phyloP scores from a whole-genome alignment of 2,797 vertebrate species.

The Pangasius macronema region DNA sequence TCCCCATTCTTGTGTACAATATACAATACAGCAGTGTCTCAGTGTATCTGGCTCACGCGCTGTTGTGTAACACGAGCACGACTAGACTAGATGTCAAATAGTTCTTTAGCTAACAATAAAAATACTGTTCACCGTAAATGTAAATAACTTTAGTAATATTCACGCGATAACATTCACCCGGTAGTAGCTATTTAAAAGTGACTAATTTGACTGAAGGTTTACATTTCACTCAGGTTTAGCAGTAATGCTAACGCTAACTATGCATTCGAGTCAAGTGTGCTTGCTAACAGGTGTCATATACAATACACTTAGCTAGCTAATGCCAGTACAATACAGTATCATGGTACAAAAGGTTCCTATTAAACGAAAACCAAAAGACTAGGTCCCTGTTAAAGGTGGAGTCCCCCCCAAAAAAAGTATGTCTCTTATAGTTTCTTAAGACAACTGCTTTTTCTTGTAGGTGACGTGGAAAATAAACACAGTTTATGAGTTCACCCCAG shows the following conservation, averaged over 20 bases:
- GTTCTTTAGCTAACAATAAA: background rate
- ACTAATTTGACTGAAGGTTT: background rate
- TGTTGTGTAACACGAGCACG: background rate
- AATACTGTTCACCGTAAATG: background rate
- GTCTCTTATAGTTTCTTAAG: background rate
- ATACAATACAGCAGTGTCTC: background rate
- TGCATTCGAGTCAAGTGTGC: background rate
- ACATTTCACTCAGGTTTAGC: background rate
- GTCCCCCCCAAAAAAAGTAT: background rate
- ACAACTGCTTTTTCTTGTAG: background rate
- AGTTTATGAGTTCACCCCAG: background rate
- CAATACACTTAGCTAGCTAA: background rate
- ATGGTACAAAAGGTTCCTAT: background rate
- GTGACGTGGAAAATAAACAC: background rate
- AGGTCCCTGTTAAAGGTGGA: background rate
- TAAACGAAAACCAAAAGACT: background rate
- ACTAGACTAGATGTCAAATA: too few relatives aligned
- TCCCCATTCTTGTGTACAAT: background rate
- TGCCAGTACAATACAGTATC: background rate
- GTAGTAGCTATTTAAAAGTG: background rate
- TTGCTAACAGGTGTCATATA: background rate
- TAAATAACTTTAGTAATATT: background rate
- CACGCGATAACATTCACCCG: background rate
- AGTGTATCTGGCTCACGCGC: background rate
- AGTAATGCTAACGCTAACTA: background rate